Conservation (phyloP, 2,113 vertebrate genomes). For the Myocastor coypus region DNA sequence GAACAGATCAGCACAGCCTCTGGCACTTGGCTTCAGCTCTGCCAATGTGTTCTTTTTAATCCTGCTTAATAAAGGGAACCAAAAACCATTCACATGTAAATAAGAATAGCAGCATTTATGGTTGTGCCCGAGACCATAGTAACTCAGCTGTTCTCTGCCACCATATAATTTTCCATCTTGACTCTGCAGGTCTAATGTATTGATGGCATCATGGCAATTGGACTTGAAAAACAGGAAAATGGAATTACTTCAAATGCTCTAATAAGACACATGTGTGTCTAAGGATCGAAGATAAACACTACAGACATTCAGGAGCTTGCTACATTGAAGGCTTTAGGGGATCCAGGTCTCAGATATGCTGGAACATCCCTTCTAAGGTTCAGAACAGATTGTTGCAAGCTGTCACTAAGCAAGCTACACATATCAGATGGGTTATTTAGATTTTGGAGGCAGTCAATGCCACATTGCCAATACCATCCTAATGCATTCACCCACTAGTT, state of each 20-base stretch:
- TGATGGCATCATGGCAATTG: background rate
- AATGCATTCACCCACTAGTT: background rate
- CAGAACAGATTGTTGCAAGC: background rate
- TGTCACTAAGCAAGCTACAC: background rate
- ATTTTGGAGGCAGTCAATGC: background rate
- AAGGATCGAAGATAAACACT: background rate
- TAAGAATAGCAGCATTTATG: background rate
- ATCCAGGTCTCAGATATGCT: background rate
- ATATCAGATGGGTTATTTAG: background rate
- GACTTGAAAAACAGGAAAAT: slow-evolving; percentile 2
- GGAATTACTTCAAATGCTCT: background rate
- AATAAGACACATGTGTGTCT: background rate
- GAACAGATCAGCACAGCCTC: background rate
- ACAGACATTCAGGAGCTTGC: background rate
- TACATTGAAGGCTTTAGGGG: background rate
- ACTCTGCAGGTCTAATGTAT: background rate
- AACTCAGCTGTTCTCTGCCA: background rate
- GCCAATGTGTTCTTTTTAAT: background rate
- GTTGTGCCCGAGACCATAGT: background rate
- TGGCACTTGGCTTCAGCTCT: background rate
- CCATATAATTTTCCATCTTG: background rate
- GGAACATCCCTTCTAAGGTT: background rate
- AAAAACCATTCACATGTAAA: background rate
- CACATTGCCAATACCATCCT: background rate
- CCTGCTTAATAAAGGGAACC: background rate